These are phyloP conservation scores for Chunga burmeisteri DNA, from an alignment of 2,113 vertebrate genomes.

Conservation along the genomic window DNA sequence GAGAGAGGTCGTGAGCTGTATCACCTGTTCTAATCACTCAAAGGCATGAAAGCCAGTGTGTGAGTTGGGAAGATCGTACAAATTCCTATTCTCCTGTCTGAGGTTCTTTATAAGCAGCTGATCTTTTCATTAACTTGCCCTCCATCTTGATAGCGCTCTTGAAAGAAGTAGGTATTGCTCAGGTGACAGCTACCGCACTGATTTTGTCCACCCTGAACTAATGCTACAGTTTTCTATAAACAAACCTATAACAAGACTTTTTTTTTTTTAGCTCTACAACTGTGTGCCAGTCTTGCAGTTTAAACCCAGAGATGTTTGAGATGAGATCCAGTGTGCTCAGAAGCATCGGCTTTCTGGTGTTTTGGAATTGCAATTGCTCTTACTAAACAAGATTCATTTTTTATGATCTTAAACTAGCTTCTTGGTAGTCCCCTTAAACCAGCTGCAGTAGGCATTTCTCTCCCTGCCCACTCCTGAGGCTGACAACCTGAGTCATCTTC, in stretches of 20 bases:
- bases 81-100: background rate
- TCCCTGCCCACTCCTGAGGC: background rate
- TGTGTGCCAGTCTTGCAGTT: background rate
- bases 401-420: background rate
- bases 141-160: background rate
- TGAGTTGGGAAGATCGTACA: background rate
- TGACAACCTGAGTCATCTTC: background rate
- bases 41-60: background rate
- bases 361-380: background rate
- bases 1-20: background rate
- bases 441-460: background rate
- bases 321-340: background rate
- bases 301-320: background rate
- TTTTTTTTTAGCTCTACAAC: background rate
- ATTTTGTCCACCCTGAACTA: background rate
- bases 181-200: background rate
- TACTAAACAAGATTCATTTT: background rate
- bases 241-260: background rate
- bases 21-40: accelerated
- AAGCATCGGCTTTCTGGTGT: background rate
- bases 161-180: background rate
- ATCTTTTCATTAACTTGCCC: background rate
- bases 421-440: background rate
- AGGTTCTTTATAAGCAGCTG: background rate
- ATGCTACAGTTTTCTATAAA: background rate